These are phyloP conservation scores for Tolypeutes matacus DNA, from an alignment of 2,797 vertebrate genomes.

Conservation along the genomic window DNA sequence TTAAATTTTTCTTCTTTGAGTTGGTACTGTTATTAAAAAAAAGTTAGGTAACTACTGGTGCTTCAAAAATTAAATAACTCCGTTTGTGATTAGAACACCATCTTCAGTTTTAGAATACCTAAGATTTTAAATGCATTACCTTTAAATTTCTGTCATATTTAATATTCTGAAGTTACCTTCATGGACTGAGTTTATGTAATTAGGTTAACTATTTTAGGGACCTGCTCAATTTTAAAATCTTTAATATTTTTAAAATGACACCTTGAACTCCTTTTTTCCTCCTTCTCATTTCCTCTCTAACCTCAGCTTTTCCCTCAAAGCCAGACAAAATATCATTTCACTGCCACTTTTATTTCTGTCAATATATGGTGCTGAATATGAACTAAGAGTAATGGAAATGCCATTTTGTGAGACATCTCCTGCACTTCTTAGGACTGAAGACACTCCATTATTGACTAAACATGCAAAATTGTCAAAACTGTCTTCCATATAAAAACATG, in stretches of 20 bases:
- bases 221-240: constrained; percentile 54
- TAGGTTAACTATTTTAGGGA: constrained; percentile 52
- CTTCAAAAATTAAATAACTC: constrained; percentile 75
- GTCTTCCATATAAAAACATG: neutral
- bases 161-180: constrained; percentile 41
- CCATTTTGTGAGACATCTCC: neutral
- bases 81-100: constrained; percentile 55
- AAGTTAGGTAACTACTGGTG: constrained; percentile 17
- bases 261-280: constrained; percentile 41
- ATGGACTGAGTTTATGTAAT: constrained; percentile 23
- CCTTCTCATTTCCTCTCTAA: constrained; percentile 57
- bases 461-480: neutral
- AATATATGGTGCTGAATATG: constrained; percentile 33
- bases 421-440: neutral
- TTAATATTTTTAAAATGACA: constrained; percentile 60
- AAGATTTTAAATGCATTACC: constrained; percentile 12
- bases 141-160: constrained; percentile 34
- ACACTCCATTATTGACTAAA: neutral
- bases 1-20: neutral
- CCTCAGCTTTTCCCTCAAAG: constrained; percentile 31
- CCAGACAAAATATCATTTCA: constrained; percentile 52
- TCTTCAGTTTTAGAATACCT: constrained; percentile 55
- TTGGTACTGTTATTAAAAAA: neutral
- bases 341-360: neutral
- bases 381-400: neutral